Conservation (phyloP, 2,797 vertebrate genomes). For the Garrulus glandarius region DNA sequence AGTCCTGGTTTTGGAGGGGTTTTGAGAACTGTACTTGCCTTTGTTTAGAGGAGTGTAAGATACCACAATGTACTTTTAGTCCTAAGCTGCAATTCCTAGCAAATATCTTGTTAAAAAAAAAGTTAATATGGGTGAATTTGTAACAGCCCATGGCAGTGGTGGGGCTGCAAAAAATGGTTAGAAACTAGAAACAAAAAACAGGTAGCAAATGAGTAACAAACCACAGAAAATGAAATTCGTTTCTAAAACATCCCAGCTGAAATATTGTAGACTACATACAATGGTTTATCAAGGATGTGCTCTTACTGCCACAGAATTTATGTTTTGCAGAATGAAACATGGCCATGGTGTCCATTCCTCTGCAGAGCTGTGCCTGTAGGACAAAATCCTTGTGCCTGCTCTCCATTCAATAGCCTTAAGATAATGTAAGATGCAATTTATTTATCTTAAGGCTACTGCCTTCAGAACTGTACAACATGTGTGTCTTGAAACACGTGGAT, state of each 20-base stretch:
- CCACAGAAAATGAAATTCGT: background rate
- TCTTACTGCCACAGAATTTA: background rate
- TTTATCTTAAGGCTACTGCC: background rate
- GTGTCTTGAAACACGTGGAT: fast-evolving
- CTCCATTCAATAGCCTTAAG: background rate
- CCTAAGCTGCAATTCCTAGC: background rate
- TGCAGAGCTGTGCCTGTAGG: fast-evolving
- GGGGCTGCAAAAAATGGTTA: background rate
- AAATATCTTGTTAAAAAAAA: background rate
- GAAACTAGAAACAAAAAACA: background rate
- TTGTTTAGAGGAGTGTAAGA: background rate
- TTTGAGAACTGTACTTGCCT: background rate
- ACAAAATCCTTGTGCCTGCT: background rate
- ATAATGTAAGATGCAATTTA: background rate
- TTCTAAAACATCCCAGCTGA: background rate
- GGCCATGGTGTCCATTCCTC: background rate
- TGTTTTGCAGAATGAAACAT: background rate
- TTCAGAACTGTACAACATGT: background rate
- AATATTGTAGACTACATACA: background rate
- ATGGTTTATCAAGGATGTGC: background rate
- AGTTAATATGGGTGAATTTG: background rate
- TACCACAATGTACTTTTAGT: background rate
- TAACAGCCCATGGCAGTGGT: background rate
- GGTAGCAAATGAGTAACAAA: background rate
- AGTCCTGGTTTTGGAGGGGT: background rate